Evolutionary conservation across 2,113 vertebrate species (phyloP).

Genomic region (Pluvianellus socialis): DNA sequence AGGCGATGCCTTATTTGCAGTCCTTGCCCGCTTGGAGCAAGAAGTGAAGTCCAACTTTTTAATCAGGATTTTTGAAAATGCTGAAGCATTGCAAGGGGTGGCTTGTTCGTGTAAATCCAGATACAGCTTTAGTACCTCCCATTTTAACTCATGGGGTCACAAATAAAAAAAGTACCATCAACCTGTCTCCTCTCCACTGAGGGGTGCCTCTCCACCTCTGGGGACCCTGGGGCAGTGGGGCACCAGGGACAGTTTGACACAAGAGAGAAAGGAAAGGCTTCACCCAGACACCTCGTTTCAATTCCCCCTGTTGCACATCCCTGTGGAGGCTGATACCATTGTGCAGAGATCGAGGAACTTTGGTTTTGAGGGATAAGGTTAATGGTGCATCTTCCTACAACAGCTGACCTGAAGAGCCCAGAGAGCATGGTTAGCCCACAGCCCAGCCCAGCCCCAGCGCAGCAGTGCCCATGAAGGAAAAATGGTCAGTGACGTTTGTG

Average conservation of each 20-base stretch:
- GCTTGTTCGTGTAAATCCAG: constrained; percentile 24
- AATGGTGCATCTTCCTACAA: not conserved
- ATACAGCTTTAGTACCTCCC: not conserved
- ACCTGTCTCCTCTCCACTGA: not conserved
- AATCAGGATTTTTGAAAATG: constrained; percentile 32
- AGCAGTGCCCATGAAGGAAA: not conserved
- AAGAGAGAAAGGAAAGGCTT: not conserved
- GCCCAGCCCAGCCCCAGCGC: not conserved
- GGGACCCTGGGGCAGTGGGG: not conserved
- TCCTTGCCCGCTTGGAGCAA: constrained; percentile 27
- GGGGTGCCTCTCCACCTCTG: not conserved
- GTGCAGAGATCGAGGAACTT: not conserved
- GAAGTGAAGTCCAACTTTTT: constrained; percentile 42
- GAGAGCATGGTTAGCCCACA: not conserved
- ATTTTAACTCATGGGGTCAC: too few species aligned
- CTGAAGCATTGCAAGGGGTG: not conserved
- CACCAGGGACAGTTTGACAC: not conserved
- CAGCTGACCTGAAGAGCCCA: not conserved
- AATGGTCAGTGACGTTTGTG: not conserved
- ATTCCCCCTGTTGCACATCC: not conserved
- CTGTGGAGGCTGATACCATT: not conserved
- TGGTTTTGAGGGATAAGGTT: not conserved
- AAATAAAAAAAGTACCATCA: not conserved
- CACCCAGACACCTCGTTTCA: not conserved
- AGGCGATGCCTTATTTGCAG: not conserved